Base-by-base conservation (phyloP, 2,113 vertebrate species). In the Baryphthengus martii region DNA sequence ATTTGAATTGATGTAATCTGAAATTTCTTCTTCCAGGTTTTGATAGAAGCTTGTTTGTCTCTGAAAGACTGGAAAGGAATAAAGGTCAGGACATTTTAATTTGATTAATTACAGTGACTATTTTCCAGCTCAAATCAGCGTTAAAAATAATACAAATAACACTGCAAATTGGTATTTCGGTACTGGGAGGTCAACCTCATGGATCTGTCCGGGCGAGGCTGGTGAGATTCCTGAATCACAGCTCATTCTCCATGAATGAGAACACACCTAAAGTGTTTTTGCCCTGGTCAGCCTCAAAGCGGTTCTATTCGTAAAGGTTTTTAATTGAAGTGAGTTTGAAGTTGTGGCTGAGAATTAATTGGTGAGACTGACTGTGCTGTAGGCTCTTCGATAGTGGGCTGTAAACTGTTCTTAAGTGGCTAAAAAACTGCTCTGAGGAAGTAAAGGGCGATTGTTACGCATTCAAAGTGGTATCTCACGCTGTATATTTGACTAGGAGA, bases 381-480 rank as follows among this genome's bases (percentile, higher is more conserved):
- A 13, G 56, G 31, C n/a, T 45, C 17, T 19, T n/a, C 23, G 68
- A 14, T 10, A 7, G 39, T 8, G 50, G 47, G 24, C 65, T 49
- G 5, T 62, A 25, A 65, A 17, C 44, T 6, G 26, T 26, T 52
- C 28, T 26, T 29, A 14, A 1, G 14, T 13, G 39, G 47, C 33
- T 44, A 19, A 29, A 84, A 56, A 53, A 3, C 28, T 33, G 12
- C 52, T 45, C 35, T 10, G 33, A 16, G 58, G 35, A 19, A 12
- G 23, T 13, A 6, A 28, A 44, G 33, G 14, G 17, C 13, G 25
- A 1, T 40, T 0, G 0, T 9, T 29, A 3, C 5, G 16, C 10
- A 1, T 24, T 42, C 20, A 3, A 28, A 40, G 17, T 9, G 12
- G 12, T 37, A 3, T 21, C 28, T 55, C 0, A 0, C 3, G 2